Base-by-base conservation (phyloP, 2,888 invertebrate species). In the Stictocephala bisonia region DNA sequence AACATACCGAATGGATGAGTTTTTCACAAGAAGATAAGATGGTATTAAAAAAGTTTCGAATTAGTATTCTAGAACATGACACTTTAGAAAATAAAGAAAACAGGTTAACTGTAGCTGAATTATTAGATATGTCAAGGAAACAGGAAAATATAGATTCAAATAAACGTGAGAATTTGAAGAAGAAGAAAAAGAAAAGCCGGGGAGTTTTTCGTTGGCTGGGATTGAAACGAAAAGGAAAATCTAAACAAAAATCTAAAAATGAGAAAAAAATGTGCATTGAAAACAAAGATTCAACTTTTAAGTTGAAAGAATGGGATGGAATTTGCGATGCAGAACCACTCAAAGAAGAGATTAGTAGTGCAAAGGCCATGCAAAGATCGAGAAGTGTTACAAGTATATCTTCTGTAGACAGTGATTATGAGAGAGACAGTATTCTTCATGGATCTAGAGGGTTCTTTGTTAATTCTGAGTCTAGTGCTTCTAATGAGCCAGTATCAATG, bases 321-420 rank as follows among this genome's bases (percentile, higher is more conserved):
- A n/a, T n/a, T n/a, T n/a, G n/a, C n/a, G n/a, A n/a, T n/a, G n/a
- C n/a, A n/a, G n/a, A n/a, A n/a, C n/a, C n/a, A n/a, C n/a, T n/a
- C n/a, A n/a, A n/a, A n/a, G n/a, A n/a, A n/a, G n/a, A n/a, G n/a
- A n/a, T n/a, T n/a, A n/a, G n/a, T n/a, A n/a, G n/a, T n/a, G n/a
- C n/a, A n/a, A n/a, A n/a, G n/a, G n/a, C n/a, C n/a, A n/a, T n/a
- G n/a, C n/a, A n/a, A n/a, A n/a, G n/a, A n/a, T n/a, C n/a, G n/a
- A n/a, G n/a, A n/a, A 58, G 58, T 15, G 9, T 18, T 2, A 31
- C 31, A 11, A 60, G 60, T 40, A n/a, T 15, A 22, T 22, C 11
- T 24, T 13, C 20, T 35, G 60, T 60, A 11, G 60, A 60, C 22
- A 60, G 60, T 60, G 22, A 35, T 40, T 60, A 60, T 60, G 13